Evolutionary conservation across 2,797 vertebrate species (phyloP).

Genomic region (Rhinella marina): DNA sequence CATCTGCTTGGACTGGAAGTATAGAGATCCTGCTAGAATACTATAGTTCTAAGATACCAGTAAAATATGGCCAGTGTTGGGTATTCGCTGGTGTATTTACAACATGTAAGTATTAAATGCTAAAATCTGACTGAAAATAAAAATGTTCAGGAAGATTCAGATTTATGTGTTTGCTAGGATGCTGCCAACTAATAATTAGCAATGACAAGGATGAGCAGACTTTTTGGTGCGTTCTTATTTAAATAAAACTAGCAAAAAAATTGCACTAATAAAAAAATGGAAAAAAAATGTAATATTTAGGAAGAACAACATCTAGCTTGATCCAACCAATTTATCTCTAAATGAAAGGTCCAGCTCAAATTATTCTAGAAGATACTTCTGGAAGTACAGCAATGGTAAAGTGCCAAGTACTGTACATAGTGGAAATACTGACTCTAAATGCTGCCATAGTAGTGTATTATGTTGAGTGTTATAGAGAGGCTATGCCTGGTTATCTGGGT

Average conservation of each 20-base stretch:
- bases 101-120: constrained; percentile 82
- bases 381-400: background rate
- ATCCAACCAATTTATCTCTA: background rate
- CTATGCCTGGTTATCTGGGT: too few relatives aligned
- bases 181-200: background rate
- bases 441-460: too few relatives aligned
- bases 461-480: too few relatives aligned
- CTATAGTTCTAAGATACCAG: constrained; percentile 74
- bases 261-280: too few relatives aligned
- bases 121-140: background rate
- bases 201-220: background rate
- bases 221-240: background rate
- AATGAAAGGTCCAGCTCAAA: too few relatives aligned
- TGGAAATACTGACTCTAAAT: too few relatives aligned
- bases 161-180: background rate
- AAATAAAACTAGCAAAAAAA: too few relatives aligned
- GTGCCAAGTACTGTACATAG: too few relatives aligned
- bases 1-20: constrained; percentile 95
- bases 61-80: constrained; percentile 94
- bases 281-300: too few relatives aligned
- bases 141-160: background rate
- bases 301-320: background rate
- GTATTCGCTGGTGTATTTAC: constrained; percentile 96
- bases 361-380: too few relatives aligned
- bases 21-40: constrained; percentile 91